Conservation (phyloP, 1,140 invertebrate genomes). For the Tetranychus urticae region DNA sequence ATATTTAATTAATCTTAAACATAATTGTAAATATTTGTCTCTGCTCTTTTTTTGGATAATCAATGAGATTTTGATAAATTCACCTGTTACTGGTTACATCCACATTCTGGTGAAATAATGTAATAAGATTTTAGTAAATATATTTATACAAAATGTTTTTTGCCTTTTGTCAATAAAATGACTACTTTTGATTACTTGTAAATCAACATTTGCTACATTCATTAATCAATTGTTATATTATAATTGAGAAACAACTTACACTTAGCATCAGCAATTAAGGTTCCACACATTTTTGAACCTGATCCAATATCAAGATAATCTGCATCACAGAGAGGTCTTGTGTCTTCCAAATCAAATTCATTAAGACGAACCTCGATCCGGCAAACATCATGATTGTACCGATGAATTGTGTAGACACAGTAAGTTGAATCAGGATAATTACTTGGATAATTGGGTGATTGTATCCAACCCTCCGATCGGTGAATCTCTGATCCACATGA, state of each 20-base stretch:
- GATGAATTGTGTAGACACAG: constrained; percentile 9
- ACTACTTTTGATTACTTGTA: too few species aligned
- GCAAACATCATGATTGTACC: constrained; percentile 8
- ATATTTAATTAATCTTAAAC: too few species aligned
- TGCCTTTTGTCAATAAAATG: too few species aligned
- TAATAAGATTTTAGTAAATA: too few species aligned
- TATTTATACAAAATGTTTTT: too few species aligned
- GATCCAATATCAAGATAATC: constrained; percentile 13
- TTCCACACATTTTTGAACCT: constrained; percentile 8
- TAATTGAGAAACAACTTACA: constrained; percentile 8
- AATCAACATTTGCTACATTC: too few species aligned
- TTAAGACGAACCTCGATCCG: constrained; percentile 10
- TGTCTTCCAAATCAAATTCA: constrained; percentile 14
- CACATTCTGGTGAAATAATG: too few species aligned
- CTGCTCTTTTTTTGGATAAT: too few species aligned
- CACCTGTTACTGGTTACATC: too few species aligned
- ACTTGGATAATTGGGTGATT: constrained; percentile 12
- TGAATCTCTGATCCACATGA: constrained; percentile 3
- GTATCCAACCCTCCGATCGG: constrained; percentile 10
- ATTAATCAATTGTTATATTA: not conserved
- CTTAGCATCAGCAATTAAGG: constrained; percentile 11
- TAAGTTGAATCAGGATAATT: constrained; percentile 9
- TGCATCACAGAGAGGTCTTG: constrained; percentile 6
- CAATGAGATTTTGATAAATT: too few species aligned
- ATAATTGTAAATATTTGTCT: too few species aligned